Conservation (phyloP, 2,888 invertebrate genomes). For the Ormyrus thymus region DNA sequence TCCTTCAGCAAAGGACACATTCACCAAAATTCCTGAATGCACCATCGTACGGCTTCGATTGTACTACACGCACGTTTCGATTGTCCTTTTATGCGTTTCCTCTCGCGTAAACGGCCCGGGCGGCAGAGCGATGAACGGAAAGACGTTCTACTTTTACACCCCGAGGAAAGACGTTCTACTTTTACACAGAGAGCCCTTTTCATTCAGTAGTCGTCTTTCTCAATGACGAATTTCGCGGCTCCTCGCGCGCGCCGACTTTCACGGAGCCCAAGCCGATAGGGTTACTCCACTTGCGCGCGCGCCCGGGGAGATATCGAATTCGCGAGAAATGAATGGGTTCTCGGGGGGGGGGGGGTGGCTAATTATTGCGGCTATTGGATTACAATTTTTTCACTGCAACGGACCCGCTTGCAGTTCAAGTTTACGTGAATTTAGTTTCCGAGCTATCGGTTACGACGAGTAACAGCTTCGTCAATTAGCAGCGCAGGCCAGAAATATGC, state of each 20-base stretch:
- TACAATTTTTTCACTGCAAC: conserved; percentile 22
- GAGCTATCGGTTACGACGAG: too few relatives aligned
- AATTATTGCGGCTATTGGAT: conserved; percentile 33
- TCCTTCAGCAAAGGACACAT: background rate
- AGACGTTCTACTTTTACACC: conserved; percentile 43
- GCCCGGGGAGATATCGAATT: conserved; percentile 17
- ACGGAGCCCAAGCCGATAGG: conserved; percentile 2
- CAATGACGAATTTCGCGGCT: conserved; percentile 26
- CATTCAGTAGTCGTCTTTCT: conserved; percentile 22
- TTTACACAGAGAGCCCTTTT: conserved; percentile 38
- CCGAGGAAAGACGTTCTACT: conserved; percentile 28
- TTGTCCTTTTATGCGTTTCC: background rate
- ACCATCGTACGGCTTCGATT: conserved; percentile 25
- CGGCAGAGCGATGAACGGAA: conserved; percentile 20
- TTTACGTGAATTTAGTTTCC: too few relatives aligned
- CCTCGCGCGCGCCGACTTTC: background rate
- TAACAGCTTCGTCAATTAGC: too few relatives aligned
- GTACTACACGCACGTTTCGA: conserved; percentile 4
- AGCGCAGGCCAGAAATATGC: too few relatives aligned
- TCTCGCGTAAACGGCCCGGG: background rate
- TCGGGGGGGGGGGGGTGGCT: too few relatives aligned
- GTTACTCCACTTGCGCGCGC: background rate
- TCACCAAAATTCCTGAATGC: conserved; percentile 32
- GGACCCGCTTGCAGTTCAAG: background rate
- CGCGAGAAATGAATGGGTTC: conserved; percentile 19